Conservation (phyloP, 2,888 invertebrate genomes). For the Dynastes maya region DNA sequence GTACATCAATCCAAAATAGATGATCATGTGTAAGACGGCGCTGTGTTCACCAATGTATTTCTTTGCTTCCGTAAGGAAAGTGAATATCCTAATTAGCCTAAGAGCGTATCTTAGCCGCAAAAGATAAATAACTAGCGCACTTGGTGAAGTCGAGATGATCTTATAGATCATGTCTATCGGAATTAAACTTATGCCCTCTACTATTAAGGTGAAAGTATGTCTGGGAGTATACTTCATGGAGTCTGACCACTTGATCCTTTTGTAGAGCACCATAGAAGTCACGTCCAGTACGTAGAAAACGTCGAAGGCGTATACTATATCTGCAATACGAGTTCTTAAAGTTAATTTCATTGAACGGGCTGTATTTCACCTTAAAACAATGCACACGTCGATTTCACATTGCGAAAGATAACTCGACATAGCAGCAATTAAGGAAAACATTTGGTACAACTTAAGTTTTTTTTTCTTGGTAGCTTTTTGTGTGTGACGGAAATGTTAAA, state of each 20-base stretch:
- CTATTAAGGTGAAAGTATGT: slow-evolving; percentile 16
- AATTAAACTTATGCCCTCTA: slow-evolving; percentile 45
- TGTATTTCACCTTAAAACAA: neutral
- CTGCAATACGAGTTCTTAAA: slow-evolving; percentile 38
- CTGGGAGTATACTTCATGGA: slow-evolving; percentile 28
- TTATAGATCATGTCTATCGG: slow-evolving; percentile 45
- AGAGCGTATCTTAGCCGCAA: slow-evolving; percentile 46
- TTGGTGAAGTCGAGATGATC: slow-evolving; percentile 10
- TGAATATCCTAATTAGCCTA: slow-evolving; percentile 37
- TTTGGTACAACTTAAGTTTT: neutral
- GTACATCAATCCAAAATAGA: slow-evolving; percentile 33
- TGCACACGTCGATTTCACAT: too few species aligned
- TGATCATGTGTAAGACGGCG: slow-evolving; percentile 28
- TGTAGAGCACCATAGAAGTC: slow-evolving; percentile 48
- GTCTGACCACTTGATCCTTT: slow-evolving; percentile 42
- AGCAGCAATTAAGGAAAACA: neutral
- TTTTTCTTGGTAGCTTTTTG: too few species aligned
- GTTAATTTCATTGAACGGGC: neutral
- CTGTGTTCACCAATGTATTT: slow-evolving; percentile 44
- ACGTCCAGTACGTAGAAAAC: slow-evolving; percentile 49
- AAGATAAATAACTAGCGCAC: slow-evolving; percentile 30
- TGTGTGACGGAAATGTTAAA: too few species aligned
- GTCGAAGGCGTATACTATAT: slow-evolving; percentile 46
- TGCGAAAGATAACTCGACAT: too few species aligned
- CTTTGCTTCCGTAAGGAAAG: slow-evolving; percentile 23